A percentile compares a stretch with the other conserved stretches of the same genome.
Evolutionary conservation across 2,797 vertebrate species (phyloP).

Genomic region (Rallus crepitans): DNA sequence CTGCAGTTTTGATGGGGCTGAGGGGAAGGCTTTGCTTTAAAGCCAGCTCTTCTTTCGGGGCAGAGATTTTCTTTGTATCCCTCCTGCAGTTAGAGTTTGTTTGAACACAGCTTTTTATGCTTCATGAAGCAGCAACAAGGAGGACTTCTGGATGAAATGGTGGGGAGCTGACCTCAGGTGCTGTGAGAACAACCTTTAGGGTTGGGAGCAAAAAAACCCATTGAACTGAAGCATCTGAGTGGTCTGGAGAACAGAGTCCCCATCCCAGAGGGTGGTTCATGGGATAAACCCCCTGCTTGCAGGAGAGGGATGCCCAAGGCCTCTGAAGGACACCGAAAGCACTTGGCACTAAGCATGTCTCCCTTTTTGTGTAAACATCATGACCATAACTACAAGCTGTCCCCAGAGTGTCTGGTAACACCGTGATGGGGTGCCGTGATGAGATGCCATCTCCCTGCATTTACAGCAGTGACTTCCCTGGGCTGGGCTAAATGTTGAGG

Average conservation of each 20-base stretch:
- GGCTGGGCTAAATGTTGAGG: background rate
- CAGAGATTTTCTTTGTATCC: background rate
- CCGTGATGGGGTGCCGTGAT: background rate
- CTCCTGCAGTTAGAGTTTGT: background rate
- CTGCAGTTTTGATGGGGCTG: background rate
- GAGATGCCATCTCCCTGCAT: rapidly evolving
- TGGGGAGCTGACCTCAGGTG: background rate
- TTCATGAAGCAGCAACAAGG: background rate
- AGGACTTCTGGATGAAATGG: background rate
- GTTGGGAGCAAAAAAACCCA: no score
- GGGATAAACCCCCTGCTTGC: background rate
- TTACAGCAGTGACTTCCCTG: background rate
- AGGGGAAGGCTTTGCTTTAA: background rate
- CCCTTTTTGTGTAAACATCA: background rate
- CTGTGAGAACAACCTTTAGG: rapidly evolving
- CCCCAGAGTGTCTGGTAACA: rapidly evolving
- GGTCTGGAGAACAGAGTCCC: no score
- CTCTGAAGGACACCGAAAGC: background rate
- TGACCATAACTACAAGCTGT: rapidly evolving
- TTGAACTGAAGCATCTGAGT: no score
- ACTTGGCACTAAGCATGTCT: background rate
- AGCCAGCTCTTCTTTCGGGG: background rate
- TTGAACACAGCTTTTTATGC: background rate
- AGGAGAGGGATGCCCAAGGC: rapidly evolving
- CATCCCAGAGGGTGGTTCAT: rapidly evolving